These are phyloP conservation scores for Tineola bisselliella DNA, from an alignment of 2,888 invertebrate species.

Conservation along the genomic window DNA sequence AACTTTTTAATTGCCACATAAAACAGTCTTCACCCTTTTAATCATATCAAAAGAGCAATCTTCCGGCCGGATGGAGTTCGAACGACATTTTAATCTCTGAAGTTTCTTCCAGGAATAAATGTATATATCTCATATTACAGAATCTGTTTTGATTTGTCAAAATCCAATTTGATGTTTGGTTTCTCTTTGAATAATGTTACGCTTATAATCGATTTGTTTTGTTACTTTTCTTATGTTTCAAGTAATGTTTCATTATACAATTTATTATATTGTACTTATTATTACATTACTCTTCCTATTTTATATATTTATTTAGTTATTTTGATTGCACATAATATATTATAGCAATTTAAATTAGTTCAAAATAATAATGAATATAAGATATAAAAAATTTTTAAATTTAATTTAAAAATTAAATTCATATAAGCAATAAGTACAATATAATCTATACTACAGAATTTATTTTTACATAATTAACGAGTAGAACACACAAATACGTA, in stretches of 20 bases:
- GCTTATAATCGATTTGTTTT: neutral
- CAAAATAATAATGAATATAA: no score
- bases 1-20: constrained; percentile 61
- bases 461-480: no score
- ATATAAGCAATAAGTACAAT: no score
- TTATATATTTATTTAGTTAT: no score
- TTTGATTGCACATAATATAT: no score
- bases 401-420: no score
- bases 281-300: no score
- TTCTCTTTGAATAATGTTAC: constrained; percentile 26
- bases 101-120: constrained; percentile 40
- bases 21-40: constrained; percentile 64
- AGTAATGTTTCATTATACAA: neutral
- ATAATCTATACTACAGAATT: no score
- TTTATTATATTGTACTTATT: neutral
- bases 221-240: neutral
- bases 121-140: constrained; percentile 57
- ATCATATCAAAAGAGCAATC: constrained; percentile 65
- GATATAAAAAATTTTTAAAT: no score
- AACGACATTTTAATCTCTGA: constrained; percentile 29
- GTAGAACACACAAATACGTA: no score
- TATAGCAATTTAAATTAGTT: no score
- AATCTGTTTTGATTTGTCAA: constrained; percentile 60
- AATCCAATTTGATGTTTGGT: constrained; percentile 48
- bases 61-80: constrained; percentile 55